Base-by-base conservation (phyloP, 2,113 vertebrate genomes). In the Limanda limanda region DNA sequence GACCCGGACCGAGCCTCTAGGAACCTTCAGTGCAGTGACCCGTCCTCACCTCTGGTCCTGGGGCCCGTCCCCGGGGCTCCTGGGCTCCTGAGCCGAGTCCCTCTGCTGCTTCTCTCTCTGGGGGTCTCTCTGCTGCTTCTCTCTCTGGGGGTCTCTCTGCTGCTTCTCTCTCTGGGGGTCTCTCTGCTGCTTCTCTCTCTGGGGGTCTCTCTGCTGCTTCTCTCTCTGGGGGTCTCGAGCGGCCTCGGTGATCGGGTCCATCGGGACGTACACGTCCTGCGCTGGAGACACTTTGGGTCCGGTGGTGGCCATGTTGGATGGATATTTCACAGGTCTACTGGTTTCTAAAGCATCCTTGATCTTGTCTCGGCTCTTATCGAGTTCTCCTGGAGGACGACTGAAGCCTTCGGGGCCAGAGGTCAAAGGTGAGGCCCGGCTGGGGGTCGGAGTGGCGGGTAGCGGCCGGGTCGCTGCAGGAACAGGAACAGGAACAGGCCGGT, bases 201-300 rank as follows among this genome's bases (percentile, higher is more conserved):
- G 68, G 52, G 66, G 62, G 72, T 5, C 14, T 56, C 45, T 72
- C 5, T 59, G 40, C 2, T 60, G 56, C 0, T 66, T 21, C 5
- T 3, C 14, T 56, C 45, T 70, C 5, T 68, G 68, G 52, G 66
- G 62, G 56, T 58, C 20, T 51, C 3, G 23, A 20, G 42, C 21
- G 1, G 21, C 17, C 7, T 84, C 74, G 18, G 31, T 31, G 1
- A 92, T 71, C 2, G 86, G 84, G 24, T 91, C 89, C 92, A 93
- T 93, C 0, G 74, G 84, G 7, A 92, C 86, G 9, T 93, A 93
- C 15, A 91, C 4, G 3, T 91, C 88, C 88, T 91, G 87, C 0
- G n/a, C 0, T 0, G 59, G 37, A 17, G 11, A 0, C 0, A 3
- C 60, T 60, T 23, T 65, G 12, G 12, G 7, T 2, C 37, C 20